A percentile compares a stretch with the other conserved stretches of the same genome.
Evolutionary conservation across 1,140 invertebrate species (phyloP).

Genomic region (Drosophila setifemur): DNA sequence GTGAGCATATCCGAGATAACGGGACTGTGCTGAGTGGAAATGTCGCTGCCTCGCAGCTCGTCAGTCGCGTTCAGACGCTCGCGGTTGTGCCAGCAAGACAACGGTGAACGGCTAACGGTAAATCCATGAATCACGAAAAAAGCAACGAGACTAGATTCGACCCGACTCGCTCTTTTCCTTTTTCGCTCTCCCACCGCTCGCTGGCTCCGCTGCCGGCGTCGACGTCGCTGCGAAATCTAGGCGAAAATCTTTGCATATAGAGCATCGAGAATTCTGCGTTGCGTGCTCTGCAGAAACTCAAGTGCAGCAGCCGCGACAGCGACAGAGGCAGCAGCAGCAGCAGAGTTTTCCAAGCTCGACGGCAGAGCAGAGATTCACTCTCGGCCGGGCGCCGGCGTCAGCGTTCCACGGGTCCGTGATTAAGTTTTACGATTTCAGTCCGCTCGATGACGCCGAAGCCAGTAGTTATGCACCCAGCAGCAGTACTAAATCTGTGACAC

Average conservation of each 20-base stretch:
- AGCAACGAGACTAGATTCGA: conserved; percentile 20
- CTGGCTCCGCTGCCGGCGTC: conserved; percentile 16
- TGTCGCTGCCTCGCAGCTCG: conserved; percentile 34
- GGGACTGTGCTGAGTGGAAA: conserved; percentile 13
- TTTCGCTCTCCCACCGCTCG: conserved; percentile 10
- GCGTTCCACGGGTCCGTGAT: conserved; percentile 75
- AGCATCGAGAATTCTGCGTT: conserved; percentile 27
- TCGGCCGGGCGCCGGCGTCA: conserved; percentile 62
- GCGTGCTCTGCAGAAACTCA: background rate
- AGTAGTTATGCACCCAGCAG: conserved; percentile 50
- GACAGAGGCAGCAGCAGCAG: conserved; percentile 8
- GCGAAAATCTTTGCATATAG: conserved; percentile 50
- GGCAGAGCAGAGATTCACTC: conserved; percentile 51
- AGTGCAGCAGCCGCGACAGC: background rate
- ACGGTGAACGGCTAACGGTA: conserved; percentile 37
- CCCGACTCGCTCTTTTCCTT: conserved; percentile 6
- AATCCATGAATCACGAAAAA: conserved; percentile 3
- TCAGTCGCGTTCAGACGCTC: conserved; percentile 52
- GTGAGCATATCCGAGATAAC: conserved; percentile 23
- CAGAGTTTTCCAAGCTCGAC: conserved; percentile 51
- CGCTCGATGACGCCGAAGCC: conserved; percentile 78
- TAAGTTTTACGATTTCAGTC: conserved; percentile 82
- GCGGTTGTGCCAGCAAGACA: conserved; percentile 6
- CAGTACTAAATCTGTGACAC: conserved; percentile 48
- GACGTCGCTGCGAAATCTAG: conserved; percentile 60